These are phyloP conservation scores for Hydroisotoma schaefferi DNA, from an alignment of 2,888 invertebrate genomes.

Conservation along the genomic window DNA sequence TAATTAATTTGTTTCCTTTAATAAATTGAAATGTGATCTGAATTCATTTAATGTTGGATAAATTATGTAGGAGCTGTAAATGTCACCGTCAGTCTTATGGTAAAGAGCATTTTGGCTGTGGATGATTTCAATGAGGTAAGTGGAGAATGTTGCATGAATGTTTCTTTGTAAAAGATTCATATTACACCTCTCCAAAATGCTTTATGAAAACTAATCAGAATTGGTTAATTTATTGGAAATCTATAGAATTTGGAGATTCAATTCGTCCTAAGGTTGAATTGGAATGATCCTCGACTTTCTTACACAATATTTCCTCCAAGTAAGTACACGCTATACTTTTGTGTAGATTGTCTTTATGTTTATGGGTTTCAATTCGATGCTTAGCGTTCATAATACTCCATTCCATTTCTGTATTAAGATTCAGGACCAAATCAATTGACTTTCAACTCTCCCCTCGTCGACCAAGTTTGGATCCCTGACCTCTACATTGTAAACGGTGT, in stretches of 20 bases:
- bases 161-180: not conserved
- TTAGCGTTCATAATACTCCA: too few species aligned
- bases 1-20: not conserved
- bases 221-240: too few species aligned
- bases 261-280: slow-evolving; percentile 41
- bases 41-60: not conserved
- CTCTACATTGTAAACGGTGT: slow-evolving; percentile 55
- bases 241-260: slow-evolving; percentile 40
- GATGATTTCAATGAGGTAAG: not conserved
- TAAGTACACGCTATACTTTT: slow-evolving; percentile 8
- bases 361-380: not conserved
- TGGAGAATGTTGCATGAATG: not conserved
- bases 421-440: slow-evolving; percentile 3
- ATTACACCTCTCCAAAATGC: not conserved
- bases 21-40: not conserved
- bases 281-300: slow-evolving; percentile 42
- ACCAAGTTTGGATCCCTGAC: slow-evolving; percentile 54
- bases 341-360: not conserved
- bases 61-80: not conserved
- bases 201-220: too few species aligned
- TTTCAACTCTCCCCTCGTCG: slow-evolving; percentile 40
- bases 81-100: not conserved
- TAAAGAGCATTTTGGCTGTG: slow-evolving; percentile 4
- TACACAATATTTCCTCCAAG: slow-evolving; percentile 21
- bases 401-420: slow-evolving; percentile 1